Evolutionary conservation across 2,888 invertebrate genomes (phyloP).

Genomic region (Nineta flava): DNA sequence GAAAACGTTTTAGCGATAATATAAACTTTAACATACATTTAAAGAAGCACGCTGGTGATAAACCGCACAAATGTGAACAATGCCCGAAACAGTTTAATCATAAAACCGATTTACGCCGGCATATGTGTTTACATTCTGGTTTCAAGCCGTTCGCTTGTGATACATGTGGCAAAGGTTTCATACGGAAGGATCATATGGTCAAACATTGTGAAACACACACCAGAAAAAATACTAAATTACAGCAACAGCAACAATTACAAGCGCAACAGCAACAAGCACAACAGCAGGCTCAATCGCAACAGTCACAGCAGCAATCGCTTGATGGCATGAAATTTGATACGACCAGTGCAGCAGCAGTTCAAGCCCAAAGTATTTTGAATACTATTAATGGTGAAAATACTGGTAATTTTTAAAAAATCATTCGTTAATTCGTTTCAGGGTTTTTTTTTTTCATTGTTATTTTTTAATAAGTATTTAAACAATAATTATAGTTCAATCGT

Average conservation of each 20-base stretch:
- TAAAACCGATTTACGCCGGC: constrained; percentile 74
- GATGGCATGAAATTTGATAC: no score
- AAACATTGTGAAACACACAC: constrained; percentile 73
- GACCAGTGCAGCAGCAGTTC: no score
- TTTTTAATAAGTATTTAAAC: no score
- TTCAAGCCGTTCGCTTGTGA: constrained; percentile 69
- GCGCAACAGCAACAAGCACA: background rate
- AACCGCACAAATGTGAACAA: constrained; percentile 70
- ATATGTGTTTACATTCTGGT: constrained; percentile 77
- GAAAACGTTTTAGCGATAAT: constrained; percentile 65
- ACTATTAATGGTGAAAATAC: no score
- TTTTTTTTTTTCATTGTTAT: no score
- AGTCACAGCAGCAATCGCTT: no score
- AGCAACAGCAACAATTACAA: background rate
- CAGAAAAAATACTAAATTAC: constrained; percentile 19
- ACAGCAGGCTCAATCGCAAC: background rate
- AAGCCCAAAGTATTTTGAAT: no score
- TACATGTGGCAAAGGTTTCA: constrained; percentile 74
- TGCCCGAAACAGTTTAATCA: constrained; percentile 85
- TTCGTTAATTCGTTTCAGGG: no score
- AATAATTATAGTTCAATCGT: no score
- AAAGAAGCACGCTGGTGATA: constrained; percentile 63
- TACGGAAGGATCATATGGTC: constrained; percentile 80
- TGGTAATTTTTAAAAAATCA: no score
- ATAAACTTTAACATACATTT: constrained; percentile 56